Percentiles rank a stretch among this genome's conserved stretches.
phyloP scores from a whole-genome alignment of 92 coral and sea anemone genomes.

The Epizoanthus fatuus region DNA sequence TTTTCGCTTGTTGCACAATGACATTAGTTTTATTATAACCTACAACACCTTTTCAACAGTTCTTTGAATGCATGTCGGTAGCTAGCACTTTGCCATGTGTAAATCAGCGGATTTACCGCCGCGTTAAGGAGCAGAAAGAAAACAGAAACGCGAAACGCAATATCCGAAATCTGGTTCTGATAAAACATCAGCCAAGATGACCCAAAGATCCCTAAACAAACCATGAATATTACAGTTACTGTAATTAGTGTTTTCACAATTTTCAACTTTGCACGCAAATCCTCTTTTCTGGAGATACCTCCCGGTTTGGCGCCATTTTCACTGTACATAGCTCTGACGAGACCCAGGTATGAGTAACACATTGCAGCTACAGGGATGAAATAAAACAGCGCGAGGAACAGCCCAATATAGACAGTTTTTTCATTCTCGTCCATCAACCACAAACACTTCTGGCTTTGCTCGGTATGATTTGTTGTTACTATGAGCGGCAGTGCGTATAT shows the following conservation, averaged over 20 bases:
- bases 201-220: constrained; percentile 30
- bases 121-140: constrained; percentile 27
- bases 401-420: neutral
- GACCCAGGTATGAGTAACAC: constrained; percentile 14
- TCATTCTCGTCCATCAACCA: constrained; percentile 20
- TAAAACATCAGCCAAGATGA: constrained; percentile 29
- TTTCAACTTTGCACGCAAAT: constrained; percentile 25
- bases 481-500: constrained; percentile 30
- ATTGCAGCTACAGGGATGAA: neutral
- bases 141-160: constrained; percentile 30
- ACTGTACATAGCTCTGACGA: constrained; percentile 26
- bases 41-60: constrained; percentile 5
- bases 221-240: constrained; percentile 36
- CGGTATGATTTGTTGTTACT: neutral
- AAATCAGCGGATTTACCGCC: constrained; percentile 20
- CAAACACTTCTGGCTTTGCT: neutral
- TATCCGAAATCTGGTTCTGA: constrained; percentile 3
- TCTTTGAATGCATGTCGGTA: constrained; percentile 29
- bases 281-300: constrained; percentile 8
- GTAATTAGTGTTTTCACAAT: constrained; percentile 22
- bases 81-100: constrained; percentile 35
- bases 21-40: too few relatives aligned
- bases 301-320: constrained; percentile 23
- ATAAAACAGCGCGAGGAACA: constrained; percentile 25
- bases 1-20: too few relatives aligned